Conservation (phyloP, 92 coral and sea anemone species). For the Metridium senile region DNA sequence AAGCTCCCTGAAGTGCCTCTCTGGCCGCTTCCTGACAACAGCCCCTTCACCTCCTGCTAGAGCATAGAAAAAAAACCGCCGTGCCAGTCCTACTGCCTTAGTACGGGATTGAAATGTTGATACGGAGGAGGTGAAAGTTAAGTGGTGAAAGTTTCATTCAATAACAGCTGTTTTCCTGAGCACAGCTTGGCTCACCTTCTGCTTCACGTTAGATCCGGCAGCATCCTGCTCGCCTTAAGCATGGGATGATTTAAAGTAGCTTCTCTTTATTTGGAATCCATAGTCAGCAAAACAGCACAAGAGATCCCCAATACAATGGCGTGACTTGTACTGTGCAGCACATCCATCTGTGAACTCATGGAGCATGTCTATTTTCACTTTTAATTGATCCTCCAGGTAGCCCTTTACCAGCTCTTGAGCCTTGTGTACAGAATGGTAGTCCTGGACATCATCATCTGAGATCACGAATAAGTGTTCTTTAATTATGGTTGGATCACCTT, state of each 20-base stretch:
- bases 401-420: slow-evolving; percentile 41
- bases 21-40: slow-evolving; percentile 38
- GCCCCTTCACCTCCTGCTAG: slow-evolving; percentile 48
- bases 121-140: slow-evolving; percentile 8
- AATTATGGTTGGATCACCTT: slow-evolving; percentile 36
- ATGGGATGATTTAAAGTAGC: slow-evolving; percentile 57
- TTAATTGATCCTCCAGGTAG: slow-evolving; percentile 34
- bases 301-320: slow-evolving; percentile 37
- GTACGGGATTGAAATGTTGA: neutral
- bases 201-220: slow-evolving; percentile 57
- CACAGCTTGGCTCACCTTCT: slow-evolving; percentile 26
- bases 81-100: slow-evolving; percentile 41
- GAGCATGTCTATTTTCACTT: slow-evolving; percentile 18
- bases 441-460: slow-evolving; percentile 52
- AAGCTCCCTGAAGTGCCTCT: slow-evolving; percentile 31
- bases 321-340: slow-evolving; percentile 63
- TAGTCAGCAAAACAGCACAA: slow-evolving; percentile 44
- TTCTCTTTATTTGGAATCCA: slow-evolving; percentile 41
- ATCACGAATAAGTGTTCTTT: slow-evolving; percentile 59
- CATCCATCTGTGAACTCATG: slow-evolving; percentile 67
- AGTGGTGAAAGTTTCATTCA: neutral
- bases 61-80: slow-evolving; percentile 50
- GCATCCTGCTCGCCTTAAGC: slow-evolving; percentile 61
- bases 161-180: slow-evolving; percentile 21
- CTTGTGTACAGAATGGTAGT: slow-evolving; percentile 51